These are phyloP conservation scores for Cyclophora punctaria DNA, from an alignment of 2,888 invertebrate genomes.

Conservation along the genomic window DNA sequence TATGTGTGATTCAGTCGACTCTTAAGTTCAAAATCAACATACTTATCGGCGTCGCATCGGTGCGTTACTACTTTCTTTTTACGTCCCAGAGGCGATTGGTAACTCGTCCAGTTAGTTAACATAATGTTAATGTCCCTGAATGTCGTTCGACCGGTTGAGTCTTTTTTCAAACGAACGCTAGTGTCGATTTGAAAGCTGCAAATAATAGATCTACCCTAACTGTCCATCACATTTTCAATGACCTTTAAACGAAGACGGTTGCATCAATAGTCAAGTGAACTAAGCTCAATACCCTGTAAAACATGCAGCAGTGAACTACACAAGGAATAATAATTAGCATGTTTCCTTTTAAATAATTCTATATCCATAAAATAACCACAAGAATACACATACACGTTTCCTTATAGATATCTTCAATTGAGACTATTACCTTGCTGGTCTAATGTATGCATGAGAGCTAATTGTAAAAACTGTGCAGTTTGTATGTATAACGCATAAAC, in stretches of 20 bases:
- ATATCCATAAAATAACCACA: conserved; percentile 9
- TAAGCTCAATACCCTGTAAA: conserved; percentile 1
- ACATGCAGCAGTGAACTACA: conserved; percentile 5
- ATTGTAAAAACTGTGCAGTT: conserved; percentile 14
- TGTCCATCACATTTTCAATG: conserved; percentile 18
- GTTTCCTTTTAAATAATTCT: conserved; percentile 10
- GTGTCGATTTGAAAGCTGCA: conserved; percentile 52
- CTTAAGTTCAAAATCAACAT: conserved; percentile 20
- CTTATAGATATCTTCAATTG: conserved; percentile 4
- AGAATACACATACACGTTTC: conserved; percentile 3
- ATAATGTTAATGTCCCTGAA: conserved; percentile 66
- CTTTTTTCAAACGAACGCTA: conserved; percentile 40
- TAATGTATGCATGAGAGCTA: conserved; percentile 14
- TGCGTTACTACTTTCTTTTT: conserved; percentile 57
- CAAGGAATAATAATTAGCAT: conserved; percentile 11
- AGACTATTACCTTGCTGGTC: conserved; percentile 4
- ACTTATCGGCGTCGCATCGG: conserved; percentile 21
- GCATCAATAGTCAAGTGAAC: not conserved
- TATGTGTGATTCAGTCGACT: conserved; percentile 6
- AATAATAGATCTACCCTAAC: conserved; percentile 26
- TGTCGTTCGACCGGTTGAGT: conserved; percentile 55
- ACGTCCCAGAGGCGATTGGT: conserved; percentile 37
- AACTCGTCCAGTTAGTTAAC: conserved; percentile 54
- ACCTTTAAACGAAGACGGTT: conserved; percentile 19
- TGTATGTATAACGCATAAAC: conserved; percentile 16